Evolutionary conservation across 1,140 invertebrate species (phyloP), one percentile per base, ranked within the genome.

Genomic region (Amyelois transitella): DNA sequence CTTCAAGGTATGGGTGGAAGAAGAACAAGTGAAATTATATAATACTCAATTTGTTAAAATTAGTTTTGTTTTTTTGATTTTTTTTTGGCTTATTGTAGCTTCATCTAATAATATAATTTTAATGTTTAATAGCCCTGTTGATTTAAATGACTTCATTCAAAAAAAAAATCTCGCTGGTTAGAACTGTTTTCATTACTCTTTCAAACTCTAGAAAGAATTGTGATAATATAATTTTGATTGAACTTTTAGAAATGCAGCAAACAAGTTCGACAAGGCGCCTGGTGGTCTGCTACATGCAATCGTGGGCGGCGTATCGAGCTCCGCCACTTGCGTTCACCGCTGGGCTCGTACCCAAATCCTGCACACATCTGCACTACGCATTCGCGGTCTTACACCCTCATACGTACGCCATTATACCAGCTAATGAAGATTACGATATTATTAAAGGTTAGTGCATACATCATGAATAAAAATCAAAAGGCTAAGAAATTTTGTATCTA

Each of bases 291-390:
- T 94, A 94, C 71, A 81, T 94, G 21, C 89, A 94, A 69, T 91
- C 92, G 0, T 91, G 90, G 82, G 90, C 93, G 0, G 89, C 90
- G 3, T 92, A 94, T 66, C 87, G 94, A 10, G 89, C 89, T 19
- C 91, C 92, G 22, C 93, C 93, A 0, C 89, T 94, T 49, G 89
- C 91, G 1, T 93, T 95, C 67, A 90, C 89, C 6, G 86, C 90
- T n/a, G 89, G 93, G 53, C 86, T 96, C 5, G 92, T 95, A 32
- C 91, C 93, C 0, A 90, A 92, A n/a, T 77, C 83, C 12, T 97
- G 96, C 83, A 94, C 94, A 4, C 95, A 97, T 77, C 79, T 96
- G 6, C 91, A 96, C 52, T 96, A 96, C 70, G 92, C 93, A 6
- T 95, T 94, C 64, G 94, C 94, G 1, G 91, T 91, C 7, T 64